Evolutionary conservation across 1,140 invertebrate genomes (phyloP), one percentile per base, ranked within the genome.

Genomic region (Megathymus violae): DNA sequence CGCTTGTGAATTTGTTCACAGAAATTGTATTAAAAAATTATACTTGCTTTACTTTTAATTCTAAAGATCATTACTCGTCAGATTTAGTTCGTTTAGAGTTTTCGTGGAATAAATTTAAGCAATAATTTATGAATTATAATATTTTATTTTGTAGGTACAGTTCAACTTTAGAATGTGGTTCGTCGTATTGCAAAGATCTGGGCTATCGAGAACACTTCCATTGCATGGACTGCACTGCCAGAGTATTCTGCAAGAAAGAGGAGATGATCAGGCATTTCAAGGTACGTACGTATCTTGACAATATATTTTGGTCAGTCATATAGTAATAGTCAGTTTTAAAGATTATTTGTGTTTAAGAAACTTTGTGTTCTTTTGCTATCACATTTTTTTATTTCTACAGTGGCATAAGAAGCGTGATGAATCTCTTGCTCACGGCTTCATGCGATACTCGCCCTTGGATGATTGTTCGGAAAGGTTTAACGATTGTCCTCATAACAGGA

Each of bases 351-450:
- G n/a, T n/a, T n/a, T n/a, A n/a, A n/a, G n/a, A n/a, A n/a, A n/a
- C n/a, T n/a, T n/a, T n/a, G n/a, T n/a, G 34, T 25, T 36, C 19
- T 46, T 31, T 7, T 64, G 19, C 44, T 31, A 34, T 38, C 27
- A 19, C 16, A 6, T 10, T 10, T 11, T 62, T 66, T 44, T 58
- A 60, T 67, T 31, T 65, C 85, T 6, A 34, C 98, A 99, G 91
- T 99, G 98, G 98, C 98, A 99, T 91, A 99, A 99, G 92, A 99
- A 99, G 91, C 94, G 98, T 6, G 98, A 99, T 80, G 98, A 99
- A 85, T 98, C 97, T 13, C 91, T 99, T 4, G 97, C 98, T 72
- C 97, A 99, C 82, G 98, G 98, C 13, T 99, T 99, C 88, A 97
- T 99, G 94, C 92, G 98, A 4, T 94, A 93, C 71, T 98, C 97